Evolutionary conservation across 2,888 invertebrate genomes (phyloP), one percentile per base, ranked within the genome.

Genomic region (Rhingia campestris): DNA sequence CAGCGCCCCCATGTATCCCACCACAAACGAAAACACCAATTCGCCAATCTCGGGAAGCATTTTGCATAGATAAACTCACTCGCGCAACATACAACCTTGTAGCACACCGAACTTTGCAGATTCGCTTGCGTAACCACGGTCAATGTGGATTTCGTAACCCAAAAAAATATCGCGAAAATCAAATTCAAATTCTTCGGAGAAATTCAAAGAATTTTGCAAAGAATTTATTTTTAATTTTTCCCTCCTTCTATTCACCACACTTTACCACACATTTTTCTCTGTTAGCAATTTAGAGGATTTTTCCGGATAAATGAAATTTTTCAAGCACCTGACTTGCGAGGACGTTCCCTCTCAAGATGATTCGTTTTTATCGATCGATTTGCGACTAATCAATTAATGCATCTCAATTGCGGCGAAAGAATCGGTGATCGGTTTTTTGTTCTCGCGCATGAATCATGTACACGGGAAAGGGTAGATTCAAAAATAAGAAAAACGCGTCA

Each of bases 1-100:
- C 87, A 95, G 89, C 35, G 95, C 94, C 82, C 96, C 96, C 86
- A 95, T 94, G 91, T 95, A 96, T 86, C 95, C 93, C 74, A 96
- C 93, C 86, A 96, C 92, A 88, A 95, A 92, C 63, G 96, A 96
- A 86, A 96, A 92, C 79, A 96, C 91, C 88, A 96, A 91, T 87
- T 96, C 93, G 89, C 96, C 96, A 94, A 96, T 95, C 89, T 89
- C 91, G 87, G 89, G 84, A 45, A 89, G 81, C 87, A 89, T 86
- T 79, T 90, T 89, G 51, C 87, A 88, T 85, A 88, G 88, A 73
- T 85, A 39, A 69, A 51, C 66, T 64, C 76, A 66, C 59, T 43
- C 59, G 41, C 51, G 35, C n/a, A 43, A 64, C 61, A 64, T 43
- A 58, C 39, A 53, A 32, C 41, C 45, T 32, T 39, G 53, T 72